These are phyloP conservation scores for Xylophagus ater DNA, from an alignment of 2,888 invertebrate species.

Conservation along the genomic window DNA sequence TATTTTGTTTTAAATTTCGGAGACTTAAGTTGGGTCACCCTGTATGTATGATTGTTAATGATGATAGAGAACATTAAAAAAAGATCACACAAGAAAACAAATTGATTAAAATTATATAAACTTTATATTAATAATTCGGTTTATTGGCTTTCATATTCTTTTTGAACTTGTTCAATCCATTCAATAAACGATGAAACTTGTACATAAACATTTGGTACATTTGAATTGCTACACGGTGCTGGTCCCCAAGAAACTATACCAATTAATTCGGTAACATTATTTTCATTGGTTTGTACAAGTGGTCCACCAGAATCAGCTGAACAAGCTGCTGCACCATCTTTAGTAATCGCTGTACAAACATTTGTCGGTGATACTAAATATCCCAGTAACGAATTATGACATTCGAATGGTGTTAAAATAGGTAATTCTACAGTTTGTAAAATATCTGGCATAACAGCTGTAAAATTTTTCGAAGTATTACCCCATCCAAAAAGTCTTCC, in stretches of 20 bases:
- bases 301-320: constrained; percentile 36
- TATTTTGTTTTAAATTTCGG: too few species aligned
- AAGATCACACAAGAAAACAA: too few species aligned
- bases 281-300: constrained; percentile 26
- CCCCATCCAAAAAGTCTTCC: constrained; percentile 37
- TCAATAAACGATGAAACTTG: constrained; percentile 39
- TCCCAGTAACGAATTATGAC: constrained; percentile 29
- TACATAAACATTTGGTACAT: constrained; percentile 41
- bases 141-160: constrained; percentile 3
- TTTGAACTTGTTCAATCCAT: constrained; percentile 28
- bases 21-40: too few species aligned
- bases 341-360: constrained; percentile 8
- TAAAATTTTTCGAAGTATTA: constrained; percentile 32
- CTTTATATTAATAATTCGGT: too few species aligned
- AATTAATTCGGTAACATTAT: constrained; percentile 23
- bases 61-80: too few species aligned
- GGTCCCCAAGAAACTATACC: constrained; percentile 45
- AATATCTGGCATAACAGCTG: constrained; percentile 30
- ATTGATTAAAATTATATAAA: too few species aligned
- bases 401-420: constrained; percentile 28
- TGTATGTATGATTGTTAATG: too few species aligned
- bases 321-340: constrained; percentile 33
- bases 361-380: constrained; percentile 15
- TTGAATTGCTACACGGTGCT: constrained; percentile 38
- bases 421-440: constrained; percentile 32